Percentiles rank a stretch among this genome's conserved stretches.
These are phyloP conservation scores for Procambarus clarkii DNA, from an alignment of 1,140 invertebrate genomes.

Conservation along the genomic window DNA sequence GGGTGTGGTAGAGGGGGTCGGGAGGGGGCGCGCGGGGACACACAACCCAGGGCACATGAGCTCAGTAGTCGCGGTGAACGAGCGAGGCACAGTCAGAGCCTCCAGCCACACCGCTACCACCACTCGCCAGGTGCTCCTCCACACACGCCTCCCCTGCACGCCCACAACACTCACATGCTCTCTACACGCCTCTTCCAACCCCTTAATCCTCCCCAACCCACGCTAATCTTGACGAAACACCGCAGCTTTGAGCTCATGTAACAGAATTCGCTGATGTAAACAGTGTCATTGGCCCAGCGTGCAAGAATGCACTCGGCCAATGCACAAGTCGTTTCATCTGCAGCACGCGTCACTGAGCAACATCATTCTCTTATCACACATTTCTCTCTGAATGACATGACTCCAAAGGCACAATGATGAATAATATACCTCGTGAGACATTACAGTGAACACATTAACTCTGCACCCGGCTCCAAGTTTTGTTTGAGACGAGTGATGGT, in stretches of 20 bases:
- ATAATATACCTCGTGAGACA: too few relatives aligned
- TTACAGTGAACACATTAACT: not conserved
- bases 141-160: not conserved
- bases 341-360: not conserved
- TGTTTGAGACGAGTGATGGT: not conserved
- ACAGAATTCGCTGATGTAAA: not conserved
- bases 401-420: too few relatives aligned
- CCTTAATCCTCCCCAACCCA: not conserved
- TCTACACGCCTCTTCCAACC: too few relatives aligned
- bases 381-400: too few relatives aligned
- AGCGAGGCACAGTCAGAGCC: slow-evolving; percentile 21
- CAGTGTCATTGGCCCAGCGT: not conserved
- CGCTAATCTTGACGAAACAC: not conserved
- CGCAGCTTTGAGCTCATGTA: not conserved
- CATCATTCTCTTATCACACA: not conserved
- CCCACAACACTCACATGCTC: not conserved
- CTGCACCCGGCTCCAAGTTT: not conserved
- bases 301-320: slow-evolving; percentile 28
- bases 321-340: not conserved
- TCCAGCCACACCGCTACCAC: slow-evolving; percentile 27
- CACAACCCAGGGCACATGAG: not conserved
- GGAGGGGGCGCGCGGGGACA: slow-evolving; percentile 28
- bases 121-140: not conserved
- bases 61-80: not conserved
- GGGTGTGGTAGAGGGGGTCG: not conserved